Base-by-base conservation (phyloP, 2,113 vertebrate genomes). In the Phrynocephalus versicolor region DNA sequence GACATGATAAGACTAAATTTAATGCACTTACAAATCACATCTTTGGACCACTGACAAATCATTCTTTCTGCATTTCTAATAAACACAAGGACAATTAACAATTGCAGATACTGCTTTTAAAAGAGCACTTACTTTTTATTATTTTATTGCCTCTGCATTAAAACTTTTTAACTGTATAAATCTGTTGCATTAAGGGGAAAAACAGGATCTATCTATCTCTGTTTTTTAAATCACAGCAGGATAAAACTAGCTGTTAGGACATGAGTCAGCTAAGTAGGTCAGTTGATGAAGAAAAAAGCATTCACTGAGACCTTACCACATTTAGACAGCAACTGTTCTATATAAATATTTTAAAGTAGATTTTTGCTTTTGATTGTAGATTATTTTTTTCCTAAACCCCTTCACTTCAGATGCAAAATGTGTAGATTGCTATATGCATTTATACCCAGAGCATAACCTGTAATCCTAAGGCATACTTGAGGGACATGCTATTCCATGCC, bases 241-340 rank as follows among this genome's bases (percentile, higher is more conserved):
- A 60, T 25, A 41, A 41, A 70, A 58, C 70, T 75, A 37, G 33
- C 27, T 79, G 37, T 58, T 74, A 76, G 37, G 41, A 87, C 70
- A 76, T 82, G 35, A 70, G 45, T 64, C 71, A 86, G 70, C 45
- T 88, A 80, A 84, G 33, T 84, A 88, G 82, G 76, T 3, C 82
- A 84, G 45, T 51, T 84, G 45, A 88, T 79, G 33, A 37, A 35
- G 39, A 62, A 35, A 81, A 45, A 60, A 51, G 67, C 27, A 74
- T 67, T 8, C 39, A 58, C 33, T 45, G 74, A 83, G 30, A 62
- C 30, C 39, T 65, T 78, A 71, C 25, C n/a, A 67, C 18, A 4
- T 73, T 75, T 86, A 82, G 69, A 76, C 3, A 58, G 27, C 75
- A 69, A 75, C 35, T 81, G 27, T 23, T 76, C 39, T 19, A 27